Evolutionary conservation across 2,113 vertebrate genomes (phyloP), one percentile per base, ranked within the genome.

Genomic region (Myodes glareolus): DNA sequence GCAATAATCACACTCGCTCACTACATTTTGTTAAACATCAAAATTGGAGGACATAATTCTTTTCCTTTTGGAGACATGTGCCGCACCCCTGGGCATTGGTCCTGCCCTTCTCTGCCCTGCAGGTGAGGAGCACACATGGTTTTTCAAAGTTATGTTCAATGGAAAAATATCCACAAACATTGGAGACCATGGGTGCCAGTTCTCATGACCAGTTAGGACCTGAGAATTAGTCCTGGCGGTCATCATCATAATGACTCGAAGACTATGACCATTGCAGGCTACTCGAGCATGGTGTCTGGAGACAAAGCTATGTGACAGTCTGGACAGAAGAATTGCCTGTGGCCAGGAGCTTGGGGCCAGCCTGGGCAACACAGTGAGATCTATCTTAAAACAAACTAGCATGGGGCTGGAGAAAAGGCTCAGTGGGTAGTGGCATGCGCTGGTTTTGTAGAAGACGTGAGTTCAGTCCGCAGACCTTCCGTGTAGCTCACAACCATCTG

Each of bases 71-170:
- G 76, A 96, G 63, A 16, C 11, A 13, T 27, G 52, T 45, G 19
- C 12, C 27, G 8, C 42, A 75, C 42, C 70, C 27, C 45, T 47
- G n/a, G 55, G 33, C 33, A 61, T 25, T 4, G n/a, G 31, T 29
- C 52, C 13, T 36, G 1, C n/a, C 72, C 4, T 5, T 3, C 16
- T 9, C 13, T 67, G 55, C 50, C 36, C 70, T 27, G 55, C 45
- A 96, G 27, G 13, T 67, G 47, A 14, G 31, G 9, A 65, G 72
- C 10, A 2, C 6, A 88, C 5, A 33, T 63, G 23, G 23, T 17
- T 91, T 97, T 92, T 72, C 36, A 91, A 75, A 92, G 3, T 68
- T 93, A 92, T 58, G 80, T 90, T 84, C 73, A 31, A 42, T 4
- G 67, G 82, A 87, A 91, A 33, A 1, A 39, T 16, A 39, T n/a